These are phyloP conservation scores for Drosophila paranaensis DNA, from an alignment of 2,888 invertebrate genomes.

Conservation along the genomic window DNA sequence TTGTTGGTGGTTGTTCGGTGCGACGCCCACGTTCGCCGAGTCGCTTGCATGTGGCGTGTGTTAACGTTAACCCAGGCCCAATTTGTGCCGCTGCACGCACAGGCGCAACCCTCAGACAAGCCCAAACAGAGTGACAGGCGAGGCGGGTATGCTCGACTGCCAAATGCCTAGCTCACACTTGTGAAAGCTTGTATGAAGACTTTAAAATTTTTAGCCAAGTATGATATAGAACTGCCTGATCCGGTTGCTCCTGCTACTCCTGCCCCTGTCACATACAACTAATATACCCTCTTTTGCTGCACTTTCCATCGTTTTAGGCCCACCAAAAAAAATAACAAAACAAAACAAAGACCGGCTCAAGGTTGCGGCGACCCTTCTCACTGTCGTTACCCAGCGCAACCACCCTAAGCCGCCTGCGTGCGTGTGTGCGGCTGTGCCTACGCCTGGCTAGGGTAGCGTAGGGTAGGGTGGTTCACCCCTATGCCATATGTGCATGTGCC, in stretches of 20 bases:
- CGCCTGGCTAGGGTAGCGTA: constrained; percentile 5
- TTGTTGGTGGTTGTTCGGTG: constrained; percentile 7
- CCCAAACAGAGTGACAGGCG: background rate
- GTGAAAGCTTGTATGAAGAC: background rate
- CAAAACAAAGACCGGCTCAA: constrained; percentile 19
- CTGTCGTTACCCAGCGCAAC: constrained; percentile 20
- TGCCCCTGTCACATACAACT: background rate
- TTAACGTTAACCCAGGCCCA: constrained; percentile 51
- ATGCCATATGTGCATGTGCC: constrained; percentile 9
- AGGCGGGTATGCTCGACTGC: background rate
- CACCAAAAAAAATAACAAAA: background rate
- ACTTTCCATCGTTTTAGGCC: background rate
- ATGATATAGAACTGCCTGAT: background rate
- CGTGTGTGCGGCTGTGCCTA: constrained; percentile 2
- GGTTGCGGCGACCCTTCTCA: constrained; percentile 56
- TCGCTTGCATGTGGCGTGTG: constrained; percentile 8
- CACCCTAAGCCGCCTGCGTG: constrained; percentile 12
- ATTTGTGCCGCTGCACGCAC: constrained; percentile 37
- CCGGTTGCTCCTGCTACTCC: background rate
- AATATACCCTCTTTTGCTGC: background rate
- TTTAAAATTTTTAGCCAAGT: background rate
- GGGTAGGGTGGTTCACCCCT: constrained; percentile 40
- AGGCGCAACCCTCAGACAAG: constrained; percentile 12
- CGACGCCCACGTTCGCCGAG: constrained; percentile 6
- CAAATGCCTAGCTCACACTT: background rate